Evolutionary conservation across 2,888 invertebrate species (phyloP).

Genomic region (Tenthredo mesomela): DNA sequence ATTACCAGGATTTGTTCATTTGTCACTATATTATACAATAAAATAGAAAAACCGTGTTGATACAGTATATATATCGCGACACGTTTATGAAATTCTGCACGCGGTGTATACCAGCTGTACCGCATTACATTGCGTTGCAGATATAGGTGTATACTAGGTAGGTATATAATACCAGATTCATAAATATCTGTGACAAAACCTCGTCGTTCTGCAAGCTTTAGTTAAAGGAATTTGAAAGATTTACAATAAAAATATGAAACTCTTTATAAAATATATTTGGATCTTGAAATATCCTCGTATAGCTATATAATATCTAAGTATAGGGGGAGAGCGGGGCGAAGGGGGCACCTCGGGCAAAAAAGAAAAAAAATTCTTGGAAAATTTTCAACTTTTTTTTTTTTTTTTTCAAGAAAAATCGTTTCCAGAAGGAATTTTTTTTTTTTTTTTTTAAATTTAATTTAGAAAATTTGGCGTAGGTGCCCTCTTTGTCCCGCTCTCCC

Average conservation of each 20-base stretch:
- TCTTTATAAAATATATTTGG: no score
- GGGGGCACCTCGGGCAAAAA: no score
- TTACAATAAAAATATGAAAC: neutral
- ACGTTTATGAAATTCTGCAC: neutral
- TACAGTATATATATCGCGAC: neutral
- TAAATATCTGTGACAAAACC: neutral
- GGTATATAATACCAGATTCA: neutral
- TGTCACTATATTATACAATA: slow-evolving; percentile 9
- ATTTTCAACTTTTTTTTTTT: no score
- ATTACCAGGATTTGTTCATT: neutral
- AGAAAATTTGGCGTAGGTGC: no score
- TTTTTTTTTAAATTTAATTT: no score
- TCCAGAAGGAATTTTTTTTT: no score
- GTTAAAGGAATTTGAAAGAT: neutral
- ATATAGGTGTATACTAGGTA: neutral
- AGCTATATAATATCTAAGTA: no score
- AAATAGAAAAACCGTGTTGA: neutral
- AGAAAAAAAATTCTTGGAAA: no score
- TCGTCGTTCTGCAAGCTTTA: neutral
- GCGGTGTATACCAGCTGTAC: neutral
- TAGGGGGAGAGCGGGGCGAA: no score
- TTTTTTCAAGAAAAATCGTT: no score
- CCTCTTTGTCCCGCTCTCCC: no score
- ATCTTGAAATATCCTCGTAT: neutral
- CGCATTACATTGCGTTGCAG: neutral